phyloP scores from a whole-genome alignment of 1,140 invertebrate genomes.

The Papilio dardanus region DNA sequence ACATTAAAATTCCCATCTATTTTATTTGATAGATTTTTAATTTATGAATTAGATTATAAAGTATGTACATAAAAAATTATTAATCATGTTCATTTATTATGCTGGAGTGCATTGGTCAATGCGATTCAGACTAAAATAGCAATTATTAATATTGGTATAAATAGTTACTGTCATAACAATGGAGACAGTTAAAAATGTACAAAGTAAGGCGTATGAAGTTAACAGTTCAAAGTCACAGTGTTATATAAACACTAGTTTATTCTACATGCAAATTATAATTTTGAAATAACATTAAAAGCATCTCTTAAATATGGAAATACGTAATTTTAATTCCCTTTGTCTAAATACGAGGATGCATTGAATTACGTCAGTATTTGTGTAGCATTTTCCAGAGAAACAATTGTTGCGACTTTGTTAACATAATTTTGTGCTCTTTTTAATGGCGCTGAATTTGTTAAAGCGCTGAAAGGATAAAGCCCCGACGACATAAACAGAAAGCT shows the following conservation, averaged over 20 bases:
- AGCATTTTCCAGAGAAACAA: constrained; percentile 43
- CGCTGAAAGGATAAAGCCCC: constrained; percentile 45
- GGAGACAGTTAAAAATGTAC: no score
- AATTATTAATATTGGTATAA: not conserved
- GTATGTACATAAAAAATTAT: not conserved
- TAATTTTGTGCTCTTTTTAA: constrained; percentile 47
- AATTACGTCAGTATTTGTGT: constrained; percentile 25
- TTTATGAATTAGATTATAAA: not conserved
- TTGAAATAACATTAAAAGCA: not conserved
- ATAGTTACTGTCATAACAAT: no score
- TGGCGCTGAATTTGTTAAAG: constrained; percentile 45
- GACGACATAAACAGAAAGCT: constrained; percentile 57
- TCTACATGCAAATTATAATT: not conserved
- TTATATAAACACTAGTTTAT: no score
- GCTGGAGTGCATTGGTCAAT: not conserved
- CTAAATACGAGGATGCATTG: constrained; percentile 3
- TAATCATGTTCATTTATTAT: constrained; percentile 10
- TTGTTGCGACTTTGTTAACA: constrained; percentile 43
- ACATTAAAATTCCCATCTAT: no score
- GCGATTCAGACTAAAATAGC: not conserved
- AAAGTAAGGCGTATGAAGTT: not conserved
- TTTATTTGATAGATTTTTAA: no score
- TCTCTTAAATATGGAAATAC: not conserved
- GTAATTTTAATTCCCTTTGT: not conserved
- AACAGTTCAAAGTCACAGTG: not conserved